Conservation (phyloP, 2,888 invertebrate genomes). For the Ormyrus nitidulus region DNA sequence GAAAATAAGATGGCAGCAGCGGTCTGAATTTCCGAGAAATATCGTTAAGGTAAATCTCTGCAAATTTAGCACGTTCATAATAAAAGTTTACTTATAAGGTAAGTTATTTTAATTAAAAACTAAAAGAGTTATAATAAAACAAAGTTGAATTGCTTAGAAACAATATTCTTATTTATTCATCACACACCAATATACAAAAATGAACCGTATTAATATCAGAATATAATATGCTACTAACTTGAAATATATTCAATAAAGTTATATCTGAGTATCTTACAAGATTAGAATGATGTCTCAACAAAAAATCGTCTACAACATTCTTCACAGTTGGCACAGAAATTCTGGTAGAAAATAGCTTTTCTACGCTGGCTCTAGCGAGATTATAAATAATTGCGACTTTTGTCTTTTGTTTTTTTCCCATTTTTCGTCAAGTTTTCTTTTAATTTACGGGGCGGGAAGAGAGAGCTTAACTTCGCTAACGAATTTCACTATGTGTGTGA, state of each 20-base stretch:
- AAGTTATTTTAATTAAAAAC: background rate
- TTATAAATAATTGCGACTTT: constrained; percentile 70
- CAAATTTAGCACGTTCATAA: background rate
- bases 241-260: constrained; percentile 75
- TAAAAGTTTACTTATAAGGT: background rate
- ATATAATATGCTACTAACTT: constrained; percentile 75
- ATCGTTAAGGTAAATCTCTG: background rate
- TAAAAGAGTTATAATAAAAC: constrained; percentile 9
- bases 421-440: constrained; percentile 54
- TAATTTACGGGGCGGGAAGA: constrained; percentile 66
- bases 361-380: constrained; percentile 66
- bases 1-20: constrained; percentile 18
- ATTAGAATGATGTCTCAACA: constrained; percentile 73
- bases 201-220: constrained; percentile 75
- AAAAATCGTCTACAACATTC: constrained; percentile 73
- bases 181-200: constrained; percentile 76
- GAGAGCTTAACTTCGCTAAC: constrained; percentile 67
- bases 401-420: constrained; percentile 15
- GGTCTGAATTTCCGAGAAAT: background rate
- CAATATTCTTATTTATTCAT: constrained; percentile 76
- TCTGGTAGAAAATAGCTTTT: constrained; percentile 72
- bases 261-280: constrained; percentile 75
- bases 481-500: constrained; percentile 67
- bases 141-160: constrained; percentile 71
- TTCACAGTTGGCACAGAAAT: constrained; percentile 75